These are phyloP conservation scores for Gorsachius magnificus DNA, from an alignment of 2,797 vertebrate genomes.

Conservation along the genomic window DNA sequence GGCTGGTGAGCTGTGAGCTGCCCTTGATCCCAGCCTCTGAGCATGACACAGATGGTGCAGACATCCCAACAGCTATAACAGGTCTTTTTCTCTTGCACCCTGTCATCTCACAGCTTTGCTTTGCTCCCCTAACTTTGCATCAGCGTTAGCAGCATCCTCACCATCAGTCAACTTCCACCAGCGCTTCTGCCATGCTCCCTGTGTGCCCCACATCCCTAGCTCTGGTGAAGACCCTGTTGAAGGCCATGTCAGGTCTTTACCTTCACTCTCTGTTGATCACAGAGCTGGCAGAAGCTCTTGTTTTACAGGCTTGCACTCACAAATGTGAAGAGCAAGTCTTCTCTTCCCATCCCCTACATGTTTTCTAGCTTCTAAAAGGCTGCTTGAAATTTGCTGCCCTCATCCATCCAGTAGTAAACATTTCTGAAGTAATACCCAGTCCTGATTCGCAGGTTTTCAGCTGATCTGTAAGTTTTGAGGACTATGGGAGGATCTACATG, in stretches of 20 bases:
- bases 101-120: background rate
- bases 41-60: background rate
- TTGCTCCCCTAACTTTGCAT: background rate
- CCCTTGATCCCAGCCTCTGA: background rate
- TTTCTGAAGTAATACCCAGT: background rate
- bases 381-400: background rate
- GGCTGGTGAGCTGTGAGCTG: background rate
- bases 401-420: background rate
- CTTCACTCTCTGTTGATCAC: background rate
- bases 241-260: background rate
- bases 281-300: background rate
- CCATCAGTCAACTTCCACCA: background rate
- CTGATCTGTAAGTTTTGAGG: background rate
- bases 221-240: background rate
- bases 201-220: background rate
- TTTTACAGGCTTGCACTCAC: background rate
- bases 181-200: background rate
- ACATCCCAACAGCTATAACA: fast-evolving
- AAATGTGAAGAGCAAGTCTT: background rate
- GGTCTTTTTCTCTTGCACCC: background rate
- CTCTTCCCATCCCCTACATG: background rate
- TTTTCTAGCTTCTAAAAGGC: background rate
- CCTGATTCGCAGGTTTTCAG: background rate
- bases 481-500: background rate
- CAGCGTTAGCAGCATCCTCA: background rate